These are phyloP conservation scores for Eulemur coronatus DNA, from an alignment of 2,797 vertebrate species.

Conservation along the genomic window DNA sequence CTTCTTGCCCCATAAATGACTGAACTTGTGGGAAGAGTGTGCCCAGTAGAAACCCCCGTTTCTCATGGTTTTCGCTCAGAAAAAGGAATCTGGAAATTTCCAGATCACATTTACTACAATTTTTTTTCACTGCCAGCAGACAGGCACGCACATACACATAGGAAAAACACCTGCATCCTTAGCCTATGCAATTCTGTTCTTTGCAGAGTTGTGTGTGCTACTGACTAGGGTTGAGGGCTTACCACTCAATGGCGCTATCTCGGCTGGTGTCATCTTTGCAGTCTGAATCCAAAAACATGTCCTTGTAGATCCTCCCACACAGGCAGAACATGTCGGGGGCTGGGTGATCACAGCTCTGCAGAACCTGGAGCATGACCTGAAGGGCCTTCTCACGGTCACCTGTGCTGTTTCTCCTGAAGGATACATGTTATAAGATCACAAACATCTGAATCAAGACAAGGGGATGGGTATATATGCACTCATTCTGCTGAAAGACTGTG, in stretches of 20 bases:
- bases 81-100: constrained; percentile 26
- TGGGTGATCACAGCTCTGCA: constrained; percentile 93
- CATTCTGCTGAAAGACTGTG: background rate
- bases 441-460: background rate
- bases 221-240: background rate
- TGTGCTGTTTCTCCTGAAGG: constrained; percentile 90
- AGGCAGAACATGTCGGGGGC: constrained; percentile 97
- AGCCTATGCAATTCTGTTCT: background rate
- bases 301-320: constrained; percentile 98
- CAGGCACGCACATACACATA: background rate
- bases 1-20: background rate
- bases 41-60: background rate
- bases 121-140: background rate
- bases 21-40: background rate
- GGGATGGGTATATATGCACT: background rate
- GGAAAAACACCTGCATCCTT: background rate
- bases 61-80: constrained; percentile 3
- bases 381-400: constrained; percentile 94
- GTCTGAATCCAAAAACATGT: constrained; percentile 96
- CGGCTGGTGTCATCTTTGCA: constrained; percentile 93
- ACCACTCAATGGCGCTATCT: constrained; percentile 94
- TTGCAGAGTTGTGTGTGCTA: background rate
- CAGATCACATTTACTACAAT: background rate
- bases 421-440: background rate
- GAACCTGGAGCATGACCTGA: constrained; percentile 93